These are phyloP conservation scores for Gymnoscopelus microlampas DNA, from an alignment of 2,797 vertebrate genomes.

Conservation along the genomic window DNA sequence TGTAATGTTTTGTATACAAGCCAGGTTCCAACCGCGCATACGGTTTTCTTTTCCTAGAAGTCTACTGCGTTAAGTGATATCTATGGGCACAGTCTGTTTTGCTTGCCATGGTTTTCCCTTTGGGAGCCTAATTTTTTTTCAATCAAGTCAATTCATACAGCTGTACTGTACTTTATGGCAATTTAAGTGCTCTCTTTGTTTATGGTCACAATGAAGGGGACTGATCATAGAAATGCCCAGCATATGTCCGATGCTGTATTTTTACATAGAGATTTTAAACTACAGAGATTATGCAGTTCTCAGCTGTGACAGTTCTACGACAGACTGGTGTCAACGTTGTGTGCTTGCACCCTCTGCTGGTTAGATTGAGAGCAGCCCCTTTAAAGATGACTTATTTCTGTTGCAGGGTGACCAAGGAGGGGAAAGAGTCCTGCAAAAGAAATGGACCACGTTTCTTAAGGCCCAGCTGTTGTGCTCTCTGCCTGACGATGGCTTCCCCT, in stretches of 20 bases:
- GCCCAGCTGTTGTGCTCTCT: constrained; percentile 92
- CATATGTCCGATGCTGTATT: neutral
- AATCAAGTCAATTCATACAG: constrained; percentile 28
- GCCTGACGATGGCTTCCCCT: constrained; percentile 93
- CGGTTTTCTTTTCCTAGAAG: constrained; percentile 69
- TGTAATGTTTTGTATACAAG: constrained; percentile 37
- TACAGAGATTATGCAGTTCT: neutral
- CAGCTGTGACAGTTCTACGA: neutral
- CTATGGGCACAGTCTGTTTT: constrained; percentile 38
- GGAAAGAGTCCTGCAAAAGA: constrained; percentile 96
- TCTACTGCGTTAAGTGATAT: constrained; percentile 48
- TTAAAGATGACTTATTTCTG: constrained; percentile 12
- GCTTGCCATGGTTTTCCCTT: constrained; percentile 39
- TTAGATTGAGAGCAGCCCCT: constrained; percentile 12
- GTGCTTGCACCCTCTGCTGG: constrained; percentile 63
- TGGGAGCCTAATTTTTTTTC: constrained; percentile 39
- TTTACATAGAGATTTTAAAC: neutral
- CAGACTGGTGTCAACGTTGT: constrained; percentile 31
- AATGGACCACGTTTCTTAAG: constrained; percentile 97
- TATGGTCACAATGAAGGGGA: constrained; percentile 10
- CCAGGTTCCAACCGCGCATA: constrained; percentile 47
- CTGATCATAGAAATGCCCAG: no score
- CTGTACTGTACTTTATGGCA: constrained; percentile 28
- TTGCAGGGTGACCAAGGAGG: constrained; percentile 92
- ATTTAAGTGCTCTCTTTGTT: constrained; percentile 1